Base-by-base conservation (phyloP, 2,888 invertebrate species). In the Synanthedon vespiformis region DNA sequence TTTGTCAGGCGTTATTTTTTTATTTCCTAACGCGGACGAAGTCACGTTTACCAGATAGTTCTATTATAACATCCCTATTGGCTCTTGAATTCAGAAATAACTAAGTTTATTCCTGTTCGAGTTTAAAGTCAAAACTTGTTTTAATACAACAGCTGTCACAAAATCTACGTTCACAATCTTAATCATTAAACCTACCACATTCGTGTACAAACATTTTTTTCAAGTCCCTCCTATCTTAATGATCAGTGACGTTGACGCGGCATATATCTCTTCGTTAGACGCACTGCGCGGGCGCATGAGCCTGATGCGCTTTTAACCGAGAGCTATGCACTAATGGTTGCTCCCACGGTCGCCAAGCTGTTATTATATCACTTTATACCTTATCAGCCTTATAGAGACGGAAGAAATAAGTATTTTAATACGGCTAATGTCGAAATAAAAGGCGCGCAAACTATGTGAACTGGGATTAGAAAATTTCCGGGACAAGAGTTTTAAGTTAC, bases 301-400 rank as follows among this genome's bases (percentile, higher is more conserved):
- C n/a, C 60, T 80, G 74, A 78, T 79, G 79, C 68, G 65, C 67
- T 79, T 77, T 76, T 77, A 74, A 80, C 58, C 57, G 55, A 62
- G 55, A 62, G 55, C 57, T 58, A 12, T 54, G 53, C 47, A 53
- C 51, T 58, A 58, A 57, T 59, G 55, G 55, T 48, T 53, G 63
- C 66, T 77, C 77, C 74, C 78, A 77, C 76, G 73, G 65, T 61
- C 58, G 58, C 60, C 12, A 44, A 34, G 61, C 56, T 56, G 57
- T 65, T 64, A 68, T 70, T 70, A 66, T 65, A 67, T 61, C 58
- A 64, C 40, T 51, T 55, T 55, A 54, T 52, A 55, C 54, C 50
- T 50, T 34, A 51, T n/a, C 18, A 51, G 40, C 52, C 40, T 44
- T 52, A 34, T 55, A 55, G 48, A 53, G 54, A 40, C 41, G 50